A percentile compares a stretch with the other conserved stretches of the same genome.
Evolutionary conservation across 2,113 vertebrate genomes (phyloP).

Genomic region (Perccottus glenii): DNA sequence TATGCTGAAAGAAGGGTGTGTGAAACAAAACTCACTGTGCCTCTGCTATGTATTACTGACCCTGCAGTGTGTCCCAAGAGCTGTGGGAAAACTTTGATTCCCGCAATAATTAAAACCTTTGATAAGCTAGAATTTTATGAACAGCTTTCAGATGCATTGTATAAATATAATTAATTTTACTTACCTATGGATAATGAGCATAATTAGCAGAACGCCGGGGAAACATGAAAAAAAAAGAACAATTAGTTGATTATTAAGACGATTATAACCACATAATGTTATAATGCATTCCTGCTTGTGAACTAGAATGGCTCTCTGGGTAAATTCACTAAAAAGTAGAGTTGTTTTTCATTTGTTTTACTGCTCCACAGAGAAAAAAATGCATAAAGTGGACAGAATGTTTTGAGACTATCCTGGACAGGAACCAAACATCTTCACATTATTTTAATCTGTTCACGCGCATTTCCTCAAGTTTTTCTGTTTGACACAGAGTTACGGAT

Average conservation of each 20-base stretch:
- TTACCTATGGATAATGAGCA: slow-evolving; percentile 51
- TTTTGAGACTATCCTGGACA: slow-evolving; percentile 32
- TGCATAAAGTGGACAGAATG: slow-evolving; percentile 31
- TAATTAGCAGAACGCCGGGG: slow-evolving; percentile 14
- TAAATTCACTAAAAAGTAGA: slow-evolving; percentile 8
- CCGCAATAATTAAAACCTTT: slow-evolving; percentile 1
- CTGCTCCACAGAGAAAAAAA: slow-evolving; percentile 23
- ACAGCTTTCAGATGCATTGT: slow-evolving; percentile 30
- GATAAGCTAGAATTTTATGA: background rate
- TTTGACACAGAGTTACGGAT: slow-evolving; percentile 43
- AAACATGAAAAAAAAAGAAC: slow-evolving; percentile 37
- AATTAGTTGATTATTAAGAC: slow-evolving; percentile 35
- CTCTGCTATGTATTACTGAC: slow-evolving; percentile 9
- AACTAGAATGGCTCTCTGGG: slow-evolving; percentile 2
- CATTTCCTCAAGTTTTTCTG: slow-evolving; percentile 27
- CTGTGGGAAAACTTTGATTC: slow-evolving; percentile 14
- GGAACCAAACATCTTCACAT: slow-evolving; percentile 55
- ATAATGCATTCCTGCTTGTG: slow-evolving; percentile 6
- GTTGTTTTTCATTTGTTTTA: slow-evolving; percentile 27
- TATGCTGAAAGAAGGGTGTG: slow-evolving; percentile 22
- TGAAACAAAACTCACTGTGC: background rate
- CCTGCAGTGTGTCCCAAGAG: slow-evolving; percentile 15
- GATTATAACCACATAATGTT: slow-evolving; percentile 34
- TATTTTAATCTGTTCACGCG: slow-evolving; percentile 34
- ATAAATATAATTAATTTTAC: slow-evolving; percentile 26